A percentile compares a stretch with the other conserved stretches of the same genome.
Conservation (phyloP, 2,888 invertebrate species). For the Mylabris sibirica region DNA sequence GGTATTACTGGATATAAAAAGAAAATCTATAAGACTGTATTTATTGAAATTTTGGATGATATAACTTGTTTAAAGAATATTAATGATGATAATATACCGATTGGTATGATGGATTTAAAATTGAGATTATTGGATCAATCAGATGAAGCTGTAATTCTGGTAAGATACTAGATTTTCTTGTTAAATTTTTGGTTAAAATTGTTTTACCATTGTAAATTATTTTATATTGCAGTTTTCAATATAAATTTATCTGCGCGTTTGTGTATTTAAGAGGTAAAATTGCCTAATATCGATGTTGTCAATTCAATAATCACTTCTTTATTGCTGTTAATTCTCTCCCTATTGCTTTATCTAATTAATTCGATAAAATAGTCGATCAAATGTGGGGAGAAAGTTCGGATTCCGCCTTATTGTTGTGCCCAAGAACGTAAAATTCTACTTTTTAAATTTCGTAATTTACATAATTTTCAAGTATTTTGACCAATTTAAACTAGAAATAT, state of each 20-base stretch:
- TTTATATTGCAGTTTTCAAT: not conserved
- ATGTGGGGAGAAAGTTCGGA: too few species aligned
- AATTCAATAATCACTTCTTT: not conserved
- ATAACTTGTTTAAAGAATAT: constrained; percentile 57
- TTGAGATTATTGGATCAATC: constrained; percentile 57
- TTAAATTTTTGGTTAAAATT: not conserved
- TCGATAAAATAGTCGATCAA: too few species aligned
- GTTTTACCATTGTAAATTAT: constrained; percentile 2
- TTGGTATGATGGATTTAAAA: constrained; percentile 61
- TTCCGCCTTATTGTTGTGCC: too few species aligned
- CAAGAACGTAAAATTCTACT: too few species aligned
- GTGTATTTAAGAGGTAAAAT: not conserved
- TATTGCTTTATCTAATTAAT: not conserved
- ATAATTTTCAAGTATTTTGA: too few species aligned
- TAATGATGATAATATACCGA: constrained; percentile 44
- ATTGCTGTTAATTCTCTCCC: not conserved
- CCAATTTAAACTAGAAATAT: too few species aligned
- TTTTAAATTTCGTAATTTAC: too few species aligned
- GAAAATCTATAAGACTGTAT: constrained; percentile 53
- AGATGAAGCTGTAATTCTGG: constrained; percentile 56
- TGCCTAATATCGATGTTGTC: not conserved
- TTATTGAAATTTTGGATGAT: constrained; percentile 61
- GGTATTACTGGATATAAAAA: constrained; percentile 57
- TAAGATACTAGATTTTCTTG: constrained; percentile 42
- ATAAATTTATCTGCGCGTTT: not conserved